A percentile compares a stretch with the other conserved stretches of the same genome.
phyloP scores from a whole-genome alignment of 2,888 invertebrate species.

The Pseudococcus jackbeardsleyi region DNA sequence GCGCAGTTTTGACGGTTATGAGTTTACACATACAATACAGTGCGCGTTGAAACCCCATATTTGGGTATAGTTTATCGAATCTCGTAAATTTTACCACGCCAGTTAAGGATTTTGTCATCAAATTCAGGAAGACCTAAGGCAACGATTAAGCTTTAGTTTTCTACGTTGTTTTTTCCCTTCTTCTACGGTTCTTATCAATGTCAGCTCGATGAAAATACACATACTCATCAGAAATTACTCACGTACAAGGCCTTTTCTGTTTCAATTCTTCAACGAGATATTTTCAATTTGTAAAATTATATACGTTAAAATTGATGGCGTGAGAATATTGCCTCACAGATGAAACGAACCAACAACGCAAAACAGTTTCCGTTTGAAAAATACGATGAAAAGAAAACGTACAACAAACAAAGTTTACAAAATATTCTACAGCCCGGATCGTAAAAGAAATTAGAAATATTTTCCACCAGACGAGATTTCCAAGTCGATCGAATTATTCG shows the following conservation, averaged over 20 bases:
- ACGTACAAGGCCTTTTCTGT: not conserved
- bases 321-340: not conserved
- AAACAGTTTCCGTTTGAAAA: not conserved
- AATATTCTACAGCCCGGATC: not conserved
- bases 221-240: not conserved
- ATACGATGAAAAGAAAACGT: not conserved
- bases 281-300: not conserved
- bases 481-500: not conserved
- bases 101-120: not conserved
- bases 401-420: not conserved
- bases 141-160: not conserved
- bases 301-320: not conserved
- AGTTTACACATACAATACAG: not conserved
- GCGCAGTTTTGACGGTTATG: not conserved
- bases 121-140: not conserved
- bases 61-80: not conserved
- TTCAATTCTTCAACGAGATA: not conserved
- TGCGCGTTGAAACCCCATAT: not conserved
- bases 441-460: constrained; percentile 15
- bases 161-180: not conserved
- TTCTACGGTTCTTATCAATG: not conserved
- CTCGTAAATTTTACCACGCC: not conserved
- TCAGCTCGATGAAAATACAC: not conserved
- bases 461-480: not conserved
- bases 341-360: not conserved